Conservation (phyloP, 2,888 invertebrate species). For the Caenorhabditis uteleia region DNA sequence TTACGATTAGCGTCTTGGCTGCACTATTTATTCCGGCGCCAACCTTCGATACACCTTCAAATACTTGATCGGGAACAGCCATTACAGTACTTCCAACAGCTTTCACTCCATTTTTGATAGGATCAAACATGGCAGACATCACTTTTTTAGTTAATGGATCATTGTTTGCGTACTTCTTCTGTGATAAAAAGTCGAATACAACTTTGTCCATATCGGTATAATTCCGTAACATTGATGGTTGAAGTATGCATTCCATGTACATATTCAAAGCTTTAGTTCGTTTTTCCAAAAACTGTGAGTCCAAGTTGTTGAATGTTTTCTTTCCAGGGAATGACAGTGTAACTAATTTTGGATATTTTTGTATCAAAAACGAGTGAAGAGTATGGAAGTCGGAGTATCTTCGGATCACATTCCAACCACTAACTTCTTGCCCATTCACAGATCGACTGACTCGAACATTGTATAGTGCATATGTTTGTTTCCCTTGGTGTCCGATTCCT, state of each 20-base stretch:
- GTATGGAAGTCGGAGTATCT: slow-evolving; percentile 93
- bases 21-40: slow-evolving; percentile 83
- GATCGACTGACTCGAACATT: slow-evolving; percentile 58
- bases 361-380: slow-evolving; percentile 81
- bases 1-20: slow-evolving; percentile 71
- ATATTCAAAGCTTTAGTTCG: slow-evolving; percentile 75
- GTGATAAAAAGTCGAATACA: slow-evolving; percentile 66
- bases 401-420: slow-evolving; percentile 84
- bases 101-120: slow-evolving; percentile 83
- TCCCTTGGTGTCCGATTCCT: slow-evolving; percentile 67
- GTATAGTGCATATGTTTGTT: slow-evolving; percentile 67
- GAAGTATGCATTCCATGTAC: slow-evolving; percentile 73
- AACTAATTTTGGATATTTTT: slow-evolving; percentile 80
- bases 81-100: slow-evolving; percentile 80
- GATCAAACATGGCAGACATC: slow-evolving; percentile 78
- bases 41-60: slow-evolving; percentile 83
- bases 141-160: slow-evolving; percentile 64
- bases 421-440: slow-evolving; percentile 42
- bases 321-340: slow-evolving; percentile 87
- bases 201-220: slow-evolving; percentile 75
- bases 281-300: slow-evolving; percentile 80
- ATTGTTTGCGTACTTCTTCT: slow-evolving; percentile 60
- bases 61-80: slow-evolving; percentile 83
- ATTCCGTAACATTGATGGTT: slow-evolving; percentile 75
- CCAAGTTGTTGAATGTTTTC: slow-evolving; percentile 91